Evolutionary conservation across 2,113 vertebrate genomes (phyloP).

Genomic region (Ciconia maguari): DNA sequence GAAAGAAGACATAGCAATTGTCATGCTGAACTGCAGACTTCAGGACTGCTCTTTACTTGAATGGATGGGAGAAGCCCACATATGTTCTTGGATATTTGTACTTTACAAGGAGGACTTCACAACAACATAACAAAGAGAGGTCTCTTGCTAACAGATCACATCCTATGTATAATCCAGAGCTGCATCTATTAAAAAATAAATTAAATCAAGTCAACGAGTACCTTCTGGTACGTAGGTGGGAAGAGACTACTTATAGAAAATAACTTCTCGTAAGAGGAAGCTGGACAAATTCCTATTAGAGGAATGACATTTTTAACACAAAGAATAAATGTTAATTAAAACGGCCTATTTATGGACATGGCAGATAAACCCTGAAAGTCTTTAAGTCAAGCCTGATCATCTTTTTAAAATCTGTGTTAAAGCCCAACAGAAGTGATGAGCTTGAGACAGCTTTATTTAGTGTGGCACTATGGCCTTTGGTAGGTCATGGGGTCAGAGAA

Average conservation of each 20-base stretch:
- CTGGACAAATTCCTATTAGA: neutral
- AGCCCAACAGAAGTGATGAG: neutral
- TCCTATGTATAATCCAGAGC: neutral
- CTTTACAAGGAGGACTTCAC: neutral
- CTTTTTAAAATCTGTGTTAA: neutral
- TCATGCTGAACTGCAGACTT: neutral
- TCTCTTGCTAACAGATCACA: neutral
- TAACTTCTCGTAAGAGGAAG: neutral
- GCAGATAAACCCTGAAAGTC: neutral
- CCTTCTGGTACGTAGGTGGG: neutral
- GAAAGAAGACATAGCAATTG: neutral
- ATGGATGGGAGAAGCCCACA: neutral
- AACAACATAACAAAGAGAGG: neutral
- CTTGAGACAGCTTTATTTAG: slow-evolving; percentile 49
- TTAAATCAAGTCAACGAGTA: neutral
- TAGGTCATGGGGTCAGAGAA: slow-evolving; percentile 32
- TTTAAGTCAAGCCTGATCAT: neutral
- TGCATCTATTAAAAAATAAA: neutral
- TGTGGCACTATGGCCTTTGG: neutral
- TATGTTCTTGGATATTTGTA: neutral
- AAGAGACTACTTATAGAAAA: neutral
- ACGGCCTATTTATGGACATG: neutral
- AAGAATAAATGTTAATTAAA: neutral
- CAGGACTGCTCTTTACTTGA: neutral
- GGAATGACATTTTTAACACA: neutral